Base-by-base conservation (phyloP, 2,888 invertebrate species). In the Dryomyza anilis region DNA sequence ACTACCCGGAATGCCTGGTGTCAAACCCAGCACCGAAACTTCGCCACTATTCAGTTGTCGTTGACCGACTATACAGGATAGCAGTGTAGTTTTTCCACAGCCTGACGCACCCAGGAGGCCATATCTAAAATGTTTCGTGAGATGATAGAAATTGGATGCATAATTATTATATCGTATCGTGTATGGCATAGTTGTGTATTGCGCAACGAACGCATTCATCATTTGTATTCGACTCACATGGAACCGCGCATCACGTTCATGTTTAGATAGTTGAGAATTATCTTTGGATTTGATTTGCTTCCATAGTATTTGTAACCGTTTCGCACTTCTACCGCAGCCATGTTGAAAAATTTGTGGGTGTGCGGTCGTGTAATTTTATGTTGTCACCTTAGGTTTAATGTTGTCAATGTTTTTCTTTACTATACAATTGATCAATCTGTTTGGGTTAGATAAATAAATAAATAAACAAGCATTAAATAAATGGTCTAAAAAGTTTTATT, bases 51-150 rank as follows among this genome's bases (percentile, higher is more conserved):
- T 89, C 46, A 94, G 84, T 59, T 86, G 84, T 67, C 90, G 86
- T 70, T 92, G 86, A 1, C 95, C 95, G 6, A 95, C 92, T 70
- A 95, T 88, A 82, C 93, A 93, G 58, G 93, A 89, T 8, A 96
- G 85, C 3, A 96, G 83, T 0, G 96, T 95, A 0, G 95, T 95
- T 80, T 95, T 96, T 4, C 94, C 94, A 77, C 95, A 95, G 6
- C 95, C 95, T 72, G 94, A 94, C 0, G 95, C 91, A 1, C 95
- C 96, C 21, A 96, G 85, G 7, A 96, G 86, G 29, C 95, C 95
- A 79, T 95, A 96, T 74, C 92, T 92, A 57, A n/a, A n/a, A n/a
- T n/a, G n/a, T n/a, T n/a, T n/a, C n/a, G n/a, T n/a, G n/a, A n/a
- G n/a, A n/a, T n/a, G n/a, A n/a, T n/a, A n/a, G n/a, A n/a, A n/a